phyloP scores from a whole-genome alignment of 2,888 invertebrate genomes.

The Drosophila nigricruria region DNA sequence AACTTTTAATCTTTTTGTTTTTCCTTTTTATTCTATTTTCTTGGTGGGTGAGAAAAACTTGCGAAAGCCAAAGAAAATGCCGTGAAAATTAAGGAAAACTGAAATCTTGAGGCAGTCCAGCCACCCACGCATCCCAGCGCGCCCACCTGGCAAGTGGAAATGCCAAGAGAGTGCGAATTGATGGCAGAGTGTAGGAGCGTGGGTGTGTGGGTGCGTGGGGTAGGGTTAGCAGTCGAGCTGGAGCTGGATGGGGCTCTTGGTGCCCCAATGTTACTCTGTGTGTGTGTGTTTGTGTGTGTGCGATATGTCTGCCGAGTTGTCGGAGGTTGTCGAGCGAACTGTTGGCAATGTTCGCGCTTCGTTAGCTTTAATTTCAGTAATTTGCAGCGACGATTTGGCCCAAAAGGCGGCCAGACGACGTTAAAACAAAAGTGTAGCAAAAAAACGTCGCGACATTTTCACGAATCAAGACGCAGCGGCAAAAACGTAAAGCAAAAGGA shows the following conservation, averaged over 20 bases:
- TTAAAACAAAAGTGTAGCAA: constrained; percentile 57
- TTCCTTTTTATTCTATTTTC: not conserved
- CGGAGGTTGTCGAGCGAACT: constrained; percentile 58
- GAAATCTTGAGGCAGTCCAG: constrained; percentile 30
- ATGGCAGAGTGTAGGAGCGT: not conserved
- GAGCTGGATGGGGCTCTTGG: constrained; percentile 1
- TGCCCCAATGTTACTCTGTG: not conserved
- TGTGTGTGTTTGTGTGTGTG: constrained; percentile 27
- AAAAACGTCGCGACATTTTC: constrained; percentile 67
- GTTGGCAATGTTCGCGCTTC: constrained; percentile 82
- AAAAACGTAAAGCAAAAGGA: constrained; percentile 33
- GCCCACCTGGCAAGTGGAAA: constrained; percentile 20
- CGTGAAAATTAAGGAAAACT: constrained; percentile 48
- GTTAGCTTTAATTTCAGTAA: constrained; percentile 82
- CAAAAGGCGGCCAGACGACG: constrained; percentile 58
- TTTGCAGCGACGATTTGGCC: constrained; percentile 73
- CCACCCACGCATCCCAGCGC: not conserved
- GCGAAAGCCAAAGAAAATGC: constrained; percentile 49
- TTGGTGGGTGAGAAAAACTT: constrained; percentile 44
- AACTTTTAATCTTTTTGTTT: constrained; percentile 63
- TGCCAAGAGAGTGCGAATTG: constrained; percentile 26
- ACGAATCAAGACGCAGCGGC: constrained; percentile 61
- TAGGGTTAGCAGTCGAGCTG: not conserved
- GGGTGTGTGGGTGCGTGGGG: not conserved
- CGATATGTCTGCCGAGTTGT: constrained; percentile 58